phyloP scores from a whole-genome alignment of 2,113 vertebrate species.

The Perca flavescens region DNA sequence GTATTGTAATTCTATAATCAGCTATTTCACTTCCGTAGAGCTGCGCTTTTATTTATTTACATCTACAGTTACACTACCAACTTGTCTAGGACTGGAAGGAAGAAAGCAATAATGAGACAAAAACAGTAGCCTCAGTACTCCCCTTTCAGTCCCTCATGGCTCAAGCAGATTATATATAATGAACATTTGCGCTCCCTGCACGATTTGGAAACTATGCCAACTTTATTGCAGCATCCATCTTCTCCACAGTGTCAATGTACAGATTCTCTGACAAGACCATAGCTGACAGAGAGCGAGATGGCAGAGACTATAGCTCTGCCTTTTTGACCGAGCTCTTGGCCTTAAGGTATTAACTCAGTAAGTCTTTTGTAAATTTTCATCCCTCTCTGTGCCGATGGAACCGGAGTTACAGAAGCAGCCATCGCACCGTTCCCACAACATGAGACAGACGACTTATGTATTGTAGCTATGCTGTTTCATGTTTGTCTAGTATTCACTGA shows the following conservation, averaged over 20 bases:
- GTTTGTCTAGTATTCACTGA: not conserved
- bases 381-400: not conserved
- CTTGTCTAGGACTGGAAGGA: not conserved
- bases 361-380: not conserved
- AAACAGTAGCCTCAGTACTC: conserved; percentile 6
- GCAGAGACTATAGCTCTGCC: not conserved
- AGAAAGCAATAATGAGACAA: conserved; percentile 38
- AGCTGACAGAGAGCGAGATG: not conserved
- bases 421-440: not conserved
- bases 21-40: not conserved
- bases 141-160: not conserved
- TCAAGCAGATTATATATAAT: conserved; percentile 27
- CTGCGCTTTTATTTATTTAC: not conserved
- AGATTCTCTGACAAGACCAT: no score
- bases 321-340: not conserved
- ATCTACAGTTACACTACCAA: no score
- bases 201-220: conserved; percentile 33
- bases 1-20: not conserved
- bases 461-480: not conserved
- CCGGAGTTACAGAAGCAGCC: not conserved
- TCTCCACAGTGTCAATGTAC: not conserved
- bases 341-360: not conserved
- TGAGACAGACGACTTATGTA: not conserved
- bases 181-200: not conserved
- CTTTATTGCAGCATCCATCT: not conserved